These are phyloP conservation scores for Onychomys torridus DNA, from an alignment of 2,797 vertebrate genomes.

Conservation along the genomic window DNA sequence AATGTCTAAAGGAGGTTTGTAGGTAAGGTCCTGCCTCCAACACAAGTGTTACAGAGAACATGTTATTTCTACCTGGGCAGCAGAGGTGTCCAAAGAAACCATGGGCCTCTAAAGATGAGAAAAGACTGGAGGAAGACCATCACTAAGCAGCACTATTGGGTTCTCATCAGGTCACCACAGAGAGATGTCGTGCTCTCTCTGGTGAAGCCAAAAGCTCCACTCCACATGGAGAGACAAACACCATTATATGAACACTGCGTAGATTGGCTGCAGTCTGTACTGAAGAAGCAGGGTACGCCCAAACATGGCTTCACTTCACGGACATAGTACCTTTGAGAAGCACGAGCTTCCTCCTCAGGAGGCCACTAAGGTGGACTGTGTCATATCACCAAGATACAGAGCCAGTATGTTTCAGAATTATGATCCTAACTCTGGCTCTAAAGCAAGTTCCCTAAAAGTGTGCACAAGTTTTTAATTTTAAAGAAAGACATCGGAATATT, in stretches of 20 bases:
- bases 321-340: background rate
- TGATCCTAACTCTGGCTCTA: background rate
- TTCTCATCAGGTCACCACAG: background rate
- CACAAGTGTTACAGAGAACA: background rate
- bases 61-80: background rate
- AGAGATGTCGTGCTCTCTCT: background rate
- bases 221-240: background rate
- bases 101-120: background rate
- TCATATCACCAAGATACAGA: background rate
- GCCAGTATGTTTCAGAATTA: background rate
- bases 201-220: background rate
- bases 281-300: background rate
- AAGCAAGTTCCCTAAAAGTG: background rate
- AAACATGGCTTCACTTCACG: background rate
- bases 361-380: background rate
- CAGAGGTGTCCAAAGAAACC: background rate
- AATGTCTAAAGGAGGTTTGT: background rate
- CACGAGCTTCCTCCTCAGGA: background rate
- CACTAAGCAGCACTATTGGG: background rate
- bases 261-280: too few relatives aligned
- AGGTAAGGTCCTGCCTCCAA: background rate
- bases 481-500: conserved; percentile 9
- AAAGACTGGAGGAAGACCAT: background rate
- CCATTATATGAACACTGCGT: rapidly evolving
- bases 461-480: conserved; percentile 37